Evolutionary conservation across 2,888 invertebrate species (phyloP), one percentile per base, ranked within the genome.

Genomic region (Acanthosepion lycidas): DNA sequence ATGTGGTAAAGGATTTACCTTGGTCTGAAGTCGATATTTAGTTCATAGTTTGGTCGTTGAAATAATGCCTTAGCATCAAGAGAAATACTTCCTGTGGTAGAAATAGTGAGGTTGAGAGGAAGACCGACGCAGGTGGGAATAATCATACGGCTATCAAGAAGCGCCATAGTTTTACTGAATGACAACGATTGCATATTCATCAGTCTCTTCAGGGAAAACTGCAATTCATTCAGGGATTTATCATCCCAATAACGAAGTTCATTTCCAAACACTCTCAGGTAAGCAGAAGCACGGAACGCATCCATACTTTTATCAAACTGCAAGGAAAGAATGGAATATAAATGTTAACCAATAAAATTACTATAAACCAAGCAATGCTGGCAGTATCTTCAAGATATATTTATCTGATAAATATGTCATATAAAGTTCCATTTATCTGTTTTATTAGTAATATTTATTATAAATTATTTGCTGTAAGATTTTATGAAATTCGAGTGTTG

Each of bases 261-360:
- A 97, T 99, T 99, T 2, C 99, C 99, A 97, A 99, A 99, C 94
- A 99, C 97, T 96, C 99, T 98, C 20, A 99, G 96, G 95, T 98
- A 99, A 4, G 99, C 97, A 64, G 98, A 98, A 20, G 97, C 97
- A 93, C 96, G 95, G 12, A 97, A 95, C 53, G 96, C 95, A 53
- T 97, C 96, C 95, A 96, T 94, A 26, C 20, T 28, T 49, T 48
- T 51, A 92, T 92, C 92, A 49, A 51, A 48, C 92, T 92, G 92
- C 0, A 51, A 51, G 26, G 6, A 33, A 33, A 78, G 42, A 78
- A n/a, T n/a, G 12, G n/a, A 78, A n/a, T 12, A 33, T 15, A 0
- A 78, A n/a, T 28, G 26, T n/a, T n/a, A 28, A 28, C 9, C 28
- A 42, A 42, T 42, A 42, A 42, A 42, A 42, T 42, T 42, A 42